Conservation (phyloP, 2,113 vertebrate genomes). For the Aegithalos caudatus region DNA sequence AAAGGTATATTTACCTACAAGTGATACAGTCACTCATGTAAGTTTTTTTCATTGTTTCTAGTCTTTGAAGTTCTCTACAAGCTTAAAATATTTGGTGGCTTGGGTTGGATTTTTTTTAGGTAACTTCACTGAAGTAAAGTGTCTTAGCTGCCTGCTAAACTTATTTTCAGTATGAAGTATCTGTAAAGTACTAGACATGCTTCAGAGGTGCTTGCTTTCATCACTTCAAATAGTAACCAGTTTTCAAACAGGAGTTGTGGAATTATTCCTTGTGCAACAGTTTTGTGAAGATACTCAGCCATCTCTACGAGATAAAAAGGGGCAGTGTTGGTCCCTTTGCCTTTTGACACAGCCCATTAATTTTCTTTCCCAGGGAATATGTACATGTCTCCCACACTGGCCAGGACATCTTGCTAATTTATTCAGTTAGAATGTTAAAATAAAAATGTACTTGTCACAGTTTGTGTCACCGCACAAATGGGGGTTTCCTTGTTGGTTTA, state of each 20-base stretch:
- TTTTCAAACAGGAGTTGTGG: neutral
- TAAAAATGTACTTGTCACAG: neutral
- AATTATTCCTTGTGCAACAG: neutral
- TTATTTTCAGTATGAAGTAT: neutral
- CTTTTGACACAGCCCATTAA: neutral
- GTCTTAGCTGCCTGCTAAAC: neutral
- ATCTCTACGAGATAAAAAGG: rapidly evolving
- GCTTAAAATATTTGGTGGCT: neutral
- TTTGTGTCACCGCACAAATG: neutral
- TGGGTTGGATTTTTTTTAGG: too few species aligned
- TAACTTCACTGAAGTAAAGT: neutral
- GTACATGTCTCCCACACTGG: neutral
- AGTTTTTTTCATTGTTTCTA: neutral
- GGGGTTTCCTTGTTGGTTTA: neutral
- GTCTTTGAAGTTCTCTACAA: neutral
- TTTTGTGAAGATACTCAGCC: neutral
- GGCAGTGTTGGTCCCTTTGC: neutral
- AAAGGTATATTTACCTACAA: neutral
- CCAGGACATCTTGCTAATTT: neutral
- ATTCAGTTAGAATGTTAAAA: neutral
- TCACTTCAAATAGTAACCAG: neutral
- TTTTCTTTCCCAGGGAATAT: neutral
- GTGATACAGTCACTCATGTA: neutral
- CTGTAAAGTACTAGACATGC: rapidly evolving
- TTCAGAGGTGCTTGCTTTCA: neutral